Conservation (phyloP, 1,140 invertebrate genomes). For the Ruditapes philippinarum region DNA sequence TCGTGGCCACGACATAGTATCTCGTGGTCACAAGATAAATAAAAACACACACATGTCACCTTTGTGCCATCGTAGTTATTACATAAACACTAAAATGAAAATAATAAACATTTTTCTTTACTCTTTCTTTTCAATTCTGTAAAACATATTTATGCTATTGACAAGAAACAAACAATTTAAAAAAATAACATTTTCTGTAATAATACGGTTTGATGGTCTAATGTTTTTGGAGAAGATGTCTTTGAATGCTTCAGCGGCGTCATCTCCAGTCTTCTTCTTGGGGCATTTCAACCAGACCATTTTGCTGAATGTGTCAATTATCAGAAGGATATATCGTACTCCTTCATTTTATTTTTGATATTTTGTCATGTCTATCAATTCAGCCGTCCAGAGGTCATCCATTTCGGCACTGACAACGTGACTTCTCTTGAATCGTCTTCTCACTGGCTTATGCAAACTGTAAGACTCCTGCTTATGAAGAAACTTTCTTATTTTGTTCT, state of each 20-base stretch:
- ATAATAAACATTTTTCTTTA: no score
- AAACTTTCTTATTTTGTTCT: conserved; percentile 18
- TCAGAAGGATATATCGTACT: conserved; percentile 10
- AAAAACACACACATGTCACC: no score
- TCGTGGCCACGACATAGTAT: no score
- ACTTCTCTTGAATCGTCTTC: conserved; percentile 21
- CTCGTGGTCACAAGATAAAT: no score
- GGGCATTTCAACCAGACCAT: conserved; percentile 2
- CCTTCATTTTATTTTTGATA: conserved; percentile 15
- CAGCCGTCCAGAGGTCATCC: conserved; percentile 43
- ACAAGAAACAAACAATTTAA: no score
- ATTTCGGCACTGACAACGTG: conserved; percentile 18
- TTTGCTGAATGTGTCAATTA: conserved; percentile 35
- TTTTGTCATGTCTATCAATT: conserved; percentile 33
- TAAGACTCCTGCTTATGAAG: conserved; percentile 39
- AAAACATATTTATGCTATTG: no score
- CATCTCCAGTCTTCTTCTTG: conserved; percentile 23
- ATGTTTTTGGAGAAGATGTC: background rate
- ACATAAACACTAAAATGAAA: no score
- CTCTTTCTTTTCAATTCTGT: no score
- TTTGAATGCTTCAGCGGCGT: background rate
- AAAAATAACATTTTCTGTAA: background rate
- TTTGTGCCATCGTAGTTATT: no score
- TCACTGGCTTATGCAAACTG: conserved; percentile 41
- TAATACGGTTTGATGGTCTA: background rate